Evolutionary conservation across 1,140 invertebrate genomes (phyloP), one percentile per base, ranked within the genome.

Genomic region (Drosophila guanche): DNA sequence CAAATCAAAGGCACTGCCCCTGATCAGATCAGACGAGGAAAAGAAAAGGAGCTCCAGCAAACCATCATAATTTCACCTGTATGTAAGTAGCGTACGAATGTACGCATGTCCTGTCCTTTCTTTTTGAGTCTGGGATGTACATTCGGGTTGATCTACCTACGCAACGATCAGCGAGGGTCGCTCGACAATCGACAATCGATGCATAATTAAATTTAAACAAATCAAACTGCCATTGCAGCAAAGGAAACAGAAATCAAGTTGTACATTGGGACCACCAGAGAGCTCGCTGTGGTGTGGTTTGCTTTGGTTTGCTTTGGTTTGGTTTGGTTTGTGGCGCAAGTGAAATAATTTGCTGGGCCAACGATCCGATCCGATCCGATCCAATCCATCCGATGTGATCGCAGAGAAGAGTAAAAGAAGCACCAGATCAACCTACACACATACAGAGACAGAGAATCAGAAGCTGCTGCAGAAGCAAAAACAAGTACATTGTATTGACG

Each of bases 131-230:
- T 20, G 58, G 60, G 45, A 23, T 37, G 10, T 10, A 37, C 2
- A 8, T 48, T 14, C 27, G 33, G 59, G 16, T 20, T 20, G 59
- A 52, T 66, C 69, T 81, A 73, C 78, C 73, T 81, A 80, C 73
- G 72, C 72, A 66, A 55, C 40, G 43, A 61, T 42, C 45, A 41
- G 22, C 43, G 57, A 50, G 33, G 20, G 66, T 50, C 42, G 68
- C 55, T 80, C 71, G 76, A 52, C 65, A 61, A 63, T 76, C 77
- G 83, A 73, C 74, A 79, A 81, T 85, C 79, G 83, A 76, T 71
- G 84, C 84, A 89, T 89, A 89, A 89, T 89, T 89, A 89, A 89
- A 89, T 89, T 89, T 89, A 89, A 89, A 84, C 84, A 89, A 89
- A 89, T 89, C 84, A 89, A 89, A 86, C 79, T 89, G 84, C 84